Evolutionary conservation across 2,888 invertebrate genomes (phyloP).

Genomic region (Xestia rhomboidea): DNA sequence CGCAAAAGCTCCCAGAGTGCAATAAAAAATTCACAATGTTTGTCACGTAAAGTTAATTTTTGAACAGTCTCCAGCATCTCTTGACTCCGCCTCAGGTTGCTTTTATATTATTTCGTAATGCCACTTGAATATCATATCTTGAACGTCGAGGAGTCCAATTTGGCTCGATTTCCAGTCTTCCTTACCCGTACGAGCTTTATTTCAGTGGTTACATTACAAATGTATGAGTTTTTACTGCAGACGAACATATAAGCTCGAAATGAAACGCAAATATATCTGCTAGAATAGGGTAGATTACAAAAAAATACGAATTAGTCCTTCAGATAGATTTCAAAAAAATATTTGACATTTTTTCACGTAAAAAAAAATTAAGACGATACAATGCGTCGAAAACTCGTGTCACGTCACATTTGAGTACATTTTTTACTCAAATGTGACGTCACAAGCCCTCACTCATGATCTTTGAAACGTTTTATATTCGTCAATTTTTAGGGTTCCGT

Average conservation of each 20-base stretch:
- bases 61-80: conserved; percentile 47
- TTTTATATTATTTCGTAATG: conserved; percentile 62
- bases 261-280: conserved; percentile 11
- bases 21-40: conserved; percentile 55
- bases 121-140: conserved; percentile 61
- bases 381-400: too few relatives aligned
- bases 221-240: conserved; percentile 24
- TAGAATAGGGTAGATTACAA: too few relatives aligned
- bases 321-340: too few relatives aligned
- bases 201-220: conserved; percentile 37
- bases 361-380: too few relatives aligned
- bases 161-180: conserved; percentile 56
- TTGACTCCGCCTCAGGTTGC: conserved; percentile 47
- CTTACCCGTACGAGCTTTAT: conserved; percentile 22
- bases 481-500: too few relatives aligned
- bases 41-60: conserved; percentile 56
- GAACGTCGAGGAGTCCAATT: conserved; percentile 59
- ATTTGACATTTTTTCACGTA: too few relatives aligned
- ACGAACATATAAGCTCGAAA: conserved; percentile 10
- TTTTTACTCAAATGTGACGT: too few relatives aligned
- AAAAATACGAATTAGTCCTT: too few relatives aligned
- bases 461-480: too few relatives aligned
- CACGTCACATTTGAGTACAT: too few relatives aligned
- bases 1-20: conserved; percentile 41
- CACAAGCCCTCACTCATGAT: too few relatives aligned